Conservation (phyloP, 2,797 vertebrate species). For the Meriones psammophilus region DNA sequence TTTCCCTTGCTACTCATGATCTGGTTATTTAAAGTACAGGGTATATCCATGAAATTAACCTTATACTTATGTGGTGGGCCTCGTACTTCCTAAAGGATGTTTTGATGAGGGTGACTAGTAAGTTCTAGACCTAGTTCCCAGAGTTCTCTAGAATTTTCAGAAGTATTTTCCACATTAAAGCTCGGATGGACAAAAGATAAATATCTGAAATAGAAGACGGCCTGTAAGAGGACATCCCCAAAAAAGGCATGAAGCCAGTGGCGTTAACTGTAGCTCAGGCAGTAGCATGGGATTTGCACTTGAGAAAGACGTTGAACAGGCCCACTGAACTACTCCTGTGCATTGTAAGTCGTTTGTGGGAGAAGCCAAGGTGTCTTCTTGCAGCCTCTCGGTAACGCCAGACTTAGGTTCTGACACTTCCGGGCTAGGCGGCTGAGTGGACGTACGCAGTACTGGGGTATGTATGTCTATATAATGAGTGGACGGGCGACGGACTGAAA, state of each 20-base stretch:
- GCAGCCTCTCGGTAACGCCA: background rate
- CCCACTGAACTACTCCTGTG: background rate
- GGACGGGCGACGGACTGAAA: background rate
- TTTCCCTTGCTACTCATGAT: background rate
- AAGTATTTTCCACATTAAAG: background rate
- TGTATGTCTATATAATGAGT: background rate
- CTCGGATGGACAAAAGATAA: background rate
- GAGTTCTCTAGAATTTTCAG: background rate
- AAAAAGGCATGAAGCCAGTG: background rate
- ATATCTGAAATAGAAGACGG: constrained; percentile 1
- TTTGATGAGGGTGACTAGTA: background rate
- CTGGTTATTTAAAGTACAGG: background rate
- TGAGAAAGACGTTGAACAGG: background rate
- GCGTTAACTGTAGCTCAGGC: background rate
- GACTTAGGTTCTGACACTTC: background rate
- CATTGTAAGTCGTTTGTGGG: background rate
- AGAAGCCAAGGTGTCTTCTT: background rate
- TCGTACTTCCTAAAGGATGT: background rate
- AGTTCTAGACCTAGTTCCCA: background rate
- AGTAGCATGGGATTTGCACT: background rate
- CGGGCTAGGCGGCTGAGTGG: background rate
- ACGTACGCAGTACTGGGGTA: background rate
- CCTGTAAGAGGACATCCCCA: background rate
- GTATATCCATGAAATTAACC: background rate
- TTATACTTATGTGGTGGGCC: background rate